phyloP scores from a whole-genome alignment of 2,113 vertebrate genomes.

The Ondatra zibethicus region DNA sequence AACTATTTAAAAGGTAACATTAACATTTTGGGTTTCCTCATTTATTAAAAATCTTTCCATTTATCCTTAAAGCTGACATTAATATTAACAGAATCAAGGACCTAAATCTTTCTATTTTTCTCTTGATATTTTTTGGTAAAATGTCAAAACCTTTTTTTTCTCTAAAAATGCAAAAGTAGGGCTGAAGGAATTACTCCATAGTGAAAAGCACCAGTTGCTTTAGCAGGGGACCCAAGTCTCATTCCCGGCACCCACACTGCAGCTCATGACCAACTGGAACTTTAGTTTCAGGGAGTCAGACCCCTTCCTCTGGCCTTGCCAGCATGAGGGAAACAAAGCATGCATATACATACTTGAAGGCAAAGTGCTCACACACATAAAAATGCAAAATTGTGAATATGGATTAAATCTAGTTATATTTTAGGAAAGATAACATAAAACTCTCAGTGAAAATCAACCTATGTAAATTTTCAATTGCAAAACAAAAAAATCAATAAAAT shows the following conservation, averaged over 20 bases:
- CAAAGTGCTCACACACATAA: neutral
- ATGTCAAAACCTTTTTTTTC: neutral
- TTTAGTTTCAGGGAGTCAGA: neutral
- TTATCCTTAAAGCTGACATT: neutral
- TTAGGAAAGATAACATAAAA: neutral
- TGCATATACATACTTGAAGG: neutral
- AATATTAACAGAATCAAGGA: neutral
- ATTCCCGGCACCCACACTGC: neutral
- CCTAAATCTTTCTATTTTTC: neutral
- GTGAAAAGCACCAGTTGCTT: neutral
- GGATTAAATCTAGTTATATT: neutral
- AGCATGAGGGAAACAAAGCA: neutral
- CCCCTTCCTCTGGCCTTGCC: neutral
- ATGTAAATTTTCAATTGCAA: neutral
- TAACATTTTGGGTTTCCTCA: neutral
- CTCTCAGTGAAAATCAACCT: neutral
- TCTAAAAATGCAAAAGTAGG: neutral
- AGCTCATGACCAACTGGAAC: neutral
- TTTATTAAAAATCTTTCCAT: neutral
- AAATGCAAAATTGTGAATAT: neutral
- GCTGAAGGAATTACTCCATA: neutral
- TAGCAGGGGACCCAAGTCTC: neutral
- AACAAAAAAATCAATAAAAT: neutral
- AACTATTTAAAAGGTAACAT: neutral
- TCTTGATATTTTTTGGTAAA: neutral